These are phyloP conservation scores for Gulo gulo DNA, from an alignment of 2,113 vertebrate species.

Conservation along the genomic window DNA sequence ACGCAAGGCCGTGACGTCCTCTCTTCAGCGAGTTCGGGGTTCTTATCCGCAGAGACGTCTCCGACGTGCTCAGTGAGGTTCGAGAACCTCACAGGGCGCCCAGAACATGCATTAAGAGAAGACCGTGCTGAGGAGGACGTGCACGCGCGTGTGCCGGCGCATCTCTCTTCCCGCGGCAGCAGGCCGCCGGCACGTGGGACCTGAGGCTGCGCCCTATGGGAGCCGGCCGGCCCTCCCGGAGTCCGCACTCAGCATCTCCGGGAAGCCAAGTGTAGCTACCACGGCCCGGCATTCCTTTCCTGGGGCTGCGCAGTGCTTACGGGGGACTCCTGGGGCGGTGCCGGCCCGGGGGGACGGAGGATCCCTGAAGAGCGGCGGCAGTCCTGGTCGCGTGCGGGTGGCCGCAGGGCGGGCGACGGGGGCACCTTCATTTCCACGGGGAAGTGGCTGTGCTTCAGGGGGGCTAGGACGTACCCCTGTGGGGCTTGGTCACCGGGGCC, in stretches of 20 bases:
- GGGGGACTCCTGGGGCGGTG: neutral
- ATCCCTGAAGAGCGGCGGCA: neutral
- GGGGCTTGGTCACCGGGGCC: neutral
- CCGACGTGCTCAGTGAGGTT: neutral
- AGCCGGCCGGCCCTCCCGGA: neutral
- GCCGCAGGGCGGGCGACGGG: neutral
- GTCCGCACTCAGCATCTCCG: neutral
- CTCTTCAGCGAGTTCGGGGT: neutral
- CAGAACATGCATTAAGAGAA: neutral
- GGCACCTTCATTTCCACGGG: accelerated
- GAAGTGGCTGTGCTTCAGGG: neutral
- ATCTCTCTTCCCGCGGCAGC: accelerated
- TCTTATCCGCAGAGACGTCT: neutral
- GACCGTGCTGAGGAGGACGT: neutral
- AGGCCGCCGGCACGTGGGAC: accelerated
- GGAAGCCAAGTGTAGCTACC: neutral
- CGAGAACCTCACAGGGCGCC: neutral
- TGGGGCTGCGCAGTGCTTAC: neutral
- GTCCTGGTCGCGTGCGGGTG: neutral
- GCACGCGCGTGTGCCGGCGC: neutral
- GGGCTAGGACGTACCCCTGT: accelerated
- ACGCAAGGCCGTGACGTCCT: accelerated
- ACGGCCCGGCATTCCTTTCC: neutral
- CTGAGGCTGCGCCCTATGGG: neutral
- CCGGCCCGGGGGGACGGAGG: neutral